Evolutionary conservation across 1,140 invertebrate species (phyloP).

Genomic region (Rhyzopertha dominica): DNA sequence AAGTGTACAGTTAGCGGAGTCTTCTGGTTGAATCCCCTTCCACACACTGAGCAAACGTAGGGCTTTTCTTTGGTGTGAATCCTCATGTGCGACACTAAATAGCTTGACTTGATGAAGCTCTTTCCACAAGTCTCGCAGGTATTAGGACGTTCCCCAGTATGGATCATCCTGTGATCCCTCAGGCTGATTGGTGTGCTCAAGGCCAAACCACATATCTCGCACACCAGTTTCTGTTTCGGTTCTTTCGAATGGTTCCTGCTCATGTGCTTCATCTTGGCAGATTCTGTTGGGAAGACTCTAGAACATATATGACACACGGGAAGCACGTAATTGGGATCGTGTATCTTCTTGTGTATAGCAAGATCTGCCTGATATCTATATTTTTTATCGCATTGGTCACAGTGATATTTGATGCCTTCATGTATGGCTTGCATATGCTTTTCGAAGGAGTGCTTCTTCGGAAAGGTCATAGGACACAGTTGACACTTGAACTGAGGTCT

Average conservation of each 20-base stretch:
- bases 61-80: conserved; percentile 51
- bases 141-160: conserved; percentile 39
- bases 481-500: too few species aligned
- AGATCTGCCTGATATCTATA: too few species aligned
- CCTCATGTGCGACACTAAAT: conserved; percentile 58
- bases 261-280: conserved; percentile 58
- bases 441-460: too few species aligned
- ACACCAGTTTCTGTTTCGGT: conserved; percentile 52
- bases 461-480: too few species aligned
- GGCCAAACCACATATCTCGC: conserved; percentile 43
- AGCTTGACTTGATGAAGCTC: conserved; percentile 48
- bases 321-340: conserved; percentile 20
- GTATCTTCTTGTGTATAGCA: too few species aligned
- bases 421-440: too few species aligned
- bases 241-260: conserved; percentile 56
- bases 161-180: conserved; percentile 36
- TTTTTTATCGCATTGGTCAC: too few species aligned
- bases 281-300: conserved; percentile 51
- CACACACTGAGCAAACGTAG: conserved; percentile 49
- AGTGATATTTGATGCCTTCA: too few species aligned
- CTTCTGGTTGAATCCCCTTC: conserved; percentile 50
- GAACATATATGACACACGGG: conserved; percentile 42
- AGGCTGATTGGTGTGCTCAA: conserved; percentile 24
- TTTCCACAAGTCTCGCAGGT: conserved; percentile 50
- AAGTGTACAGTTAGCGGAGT: conserved; percentile 50